Evolutionary conservation across 2,113 vertebrate species (phyloP), one percentile per base, ranked within the genome.

Genomic region (Corythaeola cristata): DNA sequence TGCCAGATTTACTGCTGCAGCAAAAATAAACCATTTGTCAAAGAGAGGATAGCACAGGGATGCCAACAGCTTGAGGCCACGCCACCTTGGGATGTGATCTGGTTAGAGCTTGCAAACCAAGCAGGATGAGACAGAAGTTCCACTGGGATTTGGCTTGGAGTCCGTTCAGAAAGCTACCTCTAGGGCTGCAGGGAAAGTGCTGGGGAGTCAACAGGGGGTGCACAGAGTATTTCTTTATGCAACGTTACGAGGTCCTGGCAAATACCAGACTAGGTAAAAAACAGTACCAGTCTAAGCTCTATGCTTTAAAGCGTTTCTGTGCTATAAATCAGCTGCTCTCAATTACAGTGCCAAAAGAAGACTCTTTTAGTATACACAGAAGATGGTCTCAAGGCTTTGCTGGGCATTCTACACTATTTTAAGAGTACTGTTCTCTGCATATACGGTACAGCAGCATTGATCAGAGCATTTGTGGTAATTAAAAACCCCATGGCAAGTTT

Each of bases 21-120:
- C 90, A 86, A 92, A 96, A 96, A 96, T 41, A 92, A 93, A 56
- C 96, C 68, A 78, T 93, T 96, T 95, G 93, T 96, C 83, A 92
- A 78, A 76, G 88, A 18, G 2, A 92, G 49, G 56, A 60, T 86
- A 89, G 47, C 79, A 88, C 73, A 84, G 55, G 56, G 83, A 89
- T 85, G 77, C 88, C 92, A 93, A 68, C 60, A 85, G 56, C 80
- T 88, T 90, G 83, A 87, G 86, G 88, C 90, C 56, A 35, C 4
- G 3, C 52, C 79, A 56, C 68, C 93, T 44, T 86, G 83, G 62
- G 76, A 60, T 81, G 49, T 74, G 80, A 55, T 62, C 75, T 93
- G 56, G 50, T 90, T 81, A 78, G 78, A 93, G 27, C 56, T 72
- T 0, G 0, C 62, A 86, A 75, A 55, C 72, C 45, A 84, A 41